Conservation (phyloP, 2,888 invertebrate species). For the Cristatella mucedo region DNA sequence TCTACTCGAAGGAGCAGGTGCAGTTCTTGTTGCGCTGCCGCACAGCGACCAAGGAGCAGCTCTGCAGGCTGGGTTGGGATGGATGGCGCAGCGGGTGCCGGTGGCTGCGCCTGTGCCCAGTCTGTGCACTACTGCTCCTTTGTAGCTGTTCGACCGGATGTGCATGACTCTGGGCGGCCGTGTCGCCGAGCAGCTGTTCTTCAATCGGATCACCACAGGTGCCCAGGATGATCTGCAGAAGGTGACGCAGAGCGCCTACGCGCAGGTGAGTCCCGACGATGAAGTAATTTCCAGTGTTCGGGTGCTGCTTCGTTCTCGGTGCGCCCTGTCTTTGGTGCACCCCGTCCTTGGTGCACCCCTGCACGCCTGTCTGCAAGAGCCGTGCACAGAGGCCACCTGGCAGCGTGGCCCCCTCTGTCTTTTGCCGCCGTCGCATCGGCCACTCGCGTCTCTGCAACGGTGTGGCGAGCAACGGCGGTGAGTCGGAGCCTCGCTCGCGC, state of each 20-base stretch:
- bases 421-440: no score
- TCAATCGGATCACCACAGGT: conserved; percentile 85
- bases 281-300: no score
- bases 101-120: background rate
- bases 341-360: no score
- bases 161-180: conserved; percentile 98
- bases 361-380: no score
- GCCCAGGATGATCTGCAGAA: conserved; percentile 97
- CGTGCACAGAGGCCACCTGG: no score
- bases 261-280: conserved; percentile 48
- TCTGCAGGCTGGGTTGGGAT: background rate
- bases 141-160: conserved; percentile 76
- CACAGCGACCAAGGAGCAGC: background rate
- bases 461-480: no score
- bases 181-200: conserved; percentile 92
- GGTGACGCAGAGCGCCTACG: conserved; percentile 92
- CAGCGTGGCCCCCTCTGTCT: no score
- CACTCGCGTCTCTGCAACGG: no score
- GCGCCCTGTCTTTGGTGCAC: no score
- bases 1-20: conserved; percentile 82
- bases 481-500: no score
- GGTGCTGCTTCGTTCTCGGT: no score
- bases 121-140: conserved; percentile 2
- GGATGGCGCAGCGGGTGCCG: background rate
- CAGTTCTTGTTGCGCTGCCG: background rate